Conservation (phyloP, 2,797 vertebrate species). For the Mus caroli region DNA sequence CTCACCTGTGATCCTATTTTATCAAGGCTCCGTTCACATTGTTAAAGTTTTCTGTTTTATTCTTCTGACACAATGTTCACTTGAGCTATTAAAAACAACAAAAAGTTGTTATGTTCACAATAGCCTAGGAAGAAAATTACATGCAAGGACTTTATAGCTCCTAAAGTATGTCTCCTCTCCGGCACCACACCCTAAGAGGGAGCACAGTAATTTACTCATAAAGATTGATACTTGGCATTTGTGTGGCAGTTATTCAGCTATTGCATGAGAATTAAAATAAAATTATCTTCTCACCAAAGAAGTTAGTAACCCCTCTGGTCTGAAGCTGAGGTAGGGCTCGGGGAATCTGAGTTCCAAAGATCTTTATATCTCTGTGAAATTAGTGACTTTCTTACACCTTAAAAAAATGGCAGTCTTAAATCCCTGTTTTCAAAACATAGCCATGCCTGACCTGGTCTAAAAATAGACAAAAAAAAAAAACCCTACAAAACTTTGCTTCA, state of each 20-base stretch:
- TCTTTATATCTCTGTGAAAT: conserved; percentile 87
- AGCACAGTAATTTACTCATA: conserved; percentile 88
- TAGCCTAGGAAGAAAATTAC: conserved; percentile 86
- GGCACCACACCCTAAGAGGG: conserved; percentile 86
- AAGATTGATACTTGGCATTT: conserved; percentile 88
- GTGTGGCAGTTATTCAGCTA: conserved; percentile 86
- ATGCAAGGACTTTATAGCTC: conserved; percentile 86
- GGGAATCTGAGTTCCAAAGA: conserved; percentile 83
- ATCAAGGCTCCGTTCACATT: conserved; percentile 29
- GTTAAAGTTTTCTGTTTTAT: conserved; percentile 81
- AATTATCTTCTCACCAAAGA: conserved; percentile 90
- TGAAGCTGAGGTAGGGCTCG: conserved; percentile 84
- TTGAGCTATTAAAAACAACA: conserved; percentile 77
- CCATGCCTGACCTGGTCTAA: conserved; percentile 77
- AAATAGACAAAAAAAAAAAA: conserved; percentile 70
- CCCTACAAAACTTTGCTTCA: neutral
- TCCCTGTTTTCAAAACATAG: conserved; percentile 80
- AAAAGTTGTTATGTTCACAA: conserved; percentile 85
- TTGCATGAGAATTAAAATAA: conserved; percentile 91
- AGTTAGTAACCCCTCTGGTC: conserved; percentile 84
- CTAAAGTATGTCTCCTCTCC: conserved; percentile 86
- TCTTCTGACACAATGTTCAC: conserved; percentile 83
- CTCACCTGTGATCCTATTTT: conserved; percentile 20
- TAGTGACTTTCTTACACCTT: conserved; percentile 88
- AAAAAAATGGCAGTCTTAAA: conserved; percentile 87